Conservation (phyloP, 92 coral and sea anemone species). For the Actinostola sp. region DNA sequence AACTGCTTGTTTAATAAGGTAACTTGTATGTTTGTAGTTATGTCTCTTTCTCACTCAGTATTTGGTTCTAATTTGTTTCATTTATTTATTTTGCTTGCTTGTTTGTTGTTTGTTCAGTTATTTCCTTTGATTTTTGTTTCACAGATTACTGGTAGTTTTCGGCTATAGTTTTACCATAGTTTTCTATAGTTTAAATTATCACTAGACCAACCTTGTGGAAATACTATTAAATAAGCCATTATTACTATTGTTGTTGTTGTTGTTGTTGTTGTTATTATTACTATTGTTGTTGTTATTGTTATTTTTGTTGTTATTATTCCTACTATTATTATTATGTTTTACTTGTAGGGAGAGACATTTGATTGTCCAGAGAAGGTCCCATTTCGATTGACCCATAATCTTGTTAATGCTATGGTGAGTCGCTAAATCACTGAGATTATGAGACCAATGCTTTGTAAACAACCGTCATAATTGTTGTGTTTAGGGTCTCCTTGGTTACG, state of each 20-base stretch:
- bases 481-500: slow-evolving; percentile 95
- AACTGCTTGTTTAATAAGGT: slow-evolving; percentile 97
- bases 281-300: not conserved
- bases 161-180: no score
- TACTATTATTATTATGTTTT: not conserved
- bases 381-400: slow-evolving; percentile 92
- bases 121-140: not conserved
- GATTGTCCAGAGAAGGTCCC: slow-evolving; percentile 96
- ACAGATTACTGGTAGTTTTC: not conserved
- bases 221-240: no score
- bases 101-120: not conserved
- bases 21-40: slow-evolving; percentile 3
- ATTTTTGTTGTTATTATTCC: not conserved
- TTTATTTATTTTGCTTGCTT: not conserved
- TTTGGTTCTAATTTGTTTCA: not conserved
- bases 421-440: no score
- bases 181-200: no score
- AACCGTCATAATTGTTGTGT: not conserved
- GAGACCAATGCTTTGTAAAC: no score
- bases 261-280: not conserved
- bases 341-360: slow-evolving; percentile 90
- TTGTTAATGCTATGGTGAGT: slow-evolving; percentile 94
- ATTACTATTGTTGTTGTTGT: no score
- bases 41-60: not conserved
- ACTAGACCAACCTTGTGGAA: no score